These are phyloP conservation scores for Phyllotis vaccarum DNA, from an alignment of 2,797 vertebrate species.

Conservation along the genomic window DNA sequence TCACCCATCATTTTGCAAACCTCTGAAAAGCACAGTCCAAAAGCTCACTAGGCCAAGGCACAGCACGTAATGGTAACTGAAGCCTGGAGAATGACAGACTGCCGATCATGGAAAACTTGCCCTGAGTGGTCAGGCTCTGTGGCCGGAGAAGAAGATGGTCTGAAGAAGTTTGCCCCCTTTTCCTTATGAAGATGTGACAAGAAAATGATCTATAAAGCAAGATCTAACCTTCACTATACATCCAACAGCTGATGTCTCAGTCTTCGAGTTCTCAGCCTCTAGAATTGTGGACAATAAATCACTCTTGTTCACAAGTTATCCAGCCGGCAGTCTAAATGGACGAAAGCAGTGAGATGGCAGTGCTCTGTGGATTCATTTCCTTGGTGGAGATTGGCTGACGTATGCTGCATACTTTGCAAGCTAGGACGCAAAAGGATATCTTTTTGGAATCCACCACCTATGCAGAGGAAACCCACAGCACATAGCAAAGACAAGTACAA, in stretches of 20 bases:
- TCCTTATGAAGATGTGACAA: background rate
- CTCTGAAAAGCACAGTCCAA: background rate
- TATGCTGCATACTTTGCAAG: background rate
- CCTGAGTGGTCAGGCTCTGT: background rate
- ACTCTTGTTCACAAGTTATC: background rate
- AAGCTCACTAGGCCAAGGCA: background rate
- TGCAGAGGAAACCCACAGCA: background rate
- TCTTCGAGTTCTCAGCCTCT: background rate
- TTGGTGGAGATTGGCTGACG: background rate
- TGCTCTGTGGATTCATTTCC: background rate
- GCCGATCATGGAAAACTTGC: constrained; percentile 3
- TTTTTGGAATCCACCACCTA: background rate
- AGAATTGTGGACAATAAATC: background rate
- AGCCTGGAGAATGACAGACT: background rate
- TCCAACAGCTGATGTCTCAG: background rate
- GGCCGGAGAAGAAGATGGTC: background rate
- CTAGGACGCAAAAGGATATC: background rate
- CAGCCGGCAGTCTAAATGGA: background rate
- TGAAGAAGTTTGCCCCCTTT: background rate
- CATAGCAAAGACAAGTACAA: background rate
- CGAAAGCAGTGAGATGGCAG: background rate
- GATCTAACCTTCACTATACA: background rate
- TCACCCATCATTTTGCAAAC: constrained; percentile 23
- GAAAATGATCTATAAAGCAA: background rate
- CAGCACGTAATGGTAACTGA: constrained; percentile 5